phyloP scores from a whole-genome alignment of 2,113 vertebrate species.

The Columbina picui region DNA sequence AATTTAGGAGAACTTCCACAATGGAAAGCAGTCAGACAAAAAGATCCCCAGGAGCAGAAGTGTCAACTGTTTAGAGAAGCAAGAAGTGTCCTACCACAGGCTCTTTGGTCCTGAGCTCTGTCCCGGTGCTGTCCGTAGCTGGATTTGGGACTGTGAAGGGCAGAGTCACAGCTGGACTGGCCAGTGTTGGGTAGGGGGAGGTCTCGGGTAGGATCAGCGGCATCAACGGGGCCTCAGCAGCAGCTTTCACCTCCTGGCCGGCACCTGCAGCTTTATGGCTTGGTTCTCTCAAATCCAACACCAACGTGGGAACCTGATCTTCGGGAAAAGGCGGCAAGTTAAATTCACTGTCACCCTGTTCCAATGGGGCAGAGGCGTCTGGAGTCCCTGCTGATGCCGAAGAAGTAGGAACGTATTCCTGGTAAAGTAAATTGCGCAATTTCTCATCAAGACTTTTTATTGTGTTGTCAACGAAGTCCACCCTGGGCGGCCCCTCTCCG shows the following conservation, averaged over 20 bases:
- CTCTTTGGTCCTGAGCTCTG: not conserved
- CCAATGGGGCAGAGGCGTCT: constrained; percentile 78
- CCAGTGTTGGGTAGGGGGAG: not conserved
- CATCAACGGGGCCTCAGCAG: constrained; percentile 53
- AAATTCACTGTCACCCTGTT: constrained; percentile 78
- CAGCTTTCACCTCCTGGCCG: constrained; percentile 42
- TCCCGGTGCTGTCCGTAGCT: not conserved
- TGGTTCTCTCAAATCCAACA: not conserved
- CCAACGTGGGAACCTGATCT: constrained; percentile 25
- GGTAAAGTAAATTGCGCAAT: constrained; percentile 92
- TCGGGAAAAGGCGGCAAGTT: constrained; percentile 79
- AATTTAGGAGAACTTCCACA: not conserved
- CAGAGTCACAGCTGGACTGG: not conserved
- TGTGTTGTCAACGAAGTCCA: constrained; percentile 92
- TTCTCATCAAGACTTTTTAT: constrained; percentile 98
- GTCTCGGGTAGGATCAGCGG: constrained; percentile 26
- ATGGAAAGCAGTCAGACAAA: not conserved
- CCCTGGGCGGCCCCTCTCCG: constrained; percentile 86
- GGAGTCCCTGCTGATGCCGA: constrained; percentile 85
- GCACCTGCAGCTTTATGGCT: not conserved
- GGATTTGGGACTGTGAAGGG: not conserved
- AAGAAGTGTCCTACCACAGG: not conserved
- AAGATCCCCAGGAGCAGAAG: not conserved
- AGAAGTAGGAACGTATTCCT: constrained; percentile 91
- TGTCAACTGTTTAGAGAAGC: not conserved